Evolutionary conservation across 1,140 invertebrate species (phyloP), one percentile per base, ranked within the genome.

Genomic region (Papilio machaon): DNA sequence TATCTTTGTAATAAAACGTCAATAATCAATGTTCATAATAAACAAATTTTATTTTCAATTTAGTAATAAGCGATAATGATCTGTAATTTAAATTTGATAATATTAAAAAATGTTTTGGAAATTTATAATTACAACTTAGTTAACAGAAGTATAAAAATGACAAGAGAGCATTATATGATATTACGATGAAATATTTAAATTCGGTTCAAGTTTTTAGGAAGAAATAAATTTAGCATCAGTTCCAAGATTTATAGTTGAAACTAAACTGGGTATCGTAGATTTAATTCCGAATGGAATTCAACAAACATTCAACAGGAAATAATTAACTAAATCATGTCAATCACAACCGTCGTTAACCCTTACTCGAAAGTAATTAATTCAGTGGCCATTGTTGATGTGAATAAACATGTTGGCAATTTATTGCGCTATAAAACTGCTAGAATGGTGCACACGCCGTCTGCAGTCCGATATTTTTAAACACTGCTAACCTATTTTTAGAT

Each of bases 401-500:
- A 70, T 70, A 70, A 70, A 70, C 64, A 70, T 38, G 64, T 70
- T 70, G 64, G 64, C 64, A 70, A 76, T 76, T 76, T 76, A 76
- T 52, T 30, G 47, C n/a, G 43, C 74, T 76, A 76, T 76, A 76
- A 76, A 76, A 76, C 46, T 47, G 43, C 46, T 76, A 76, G 74
- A 76, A 76, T 52, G 47, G 43, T 76, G 43, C 46, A 15, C 74
- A 76, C 46, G 46, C 74, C n/a, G 11, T 76, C 74, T 76, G 43
- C 74, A 76, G 46, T 76, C 46, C 23, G 74, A 76, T 76, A 76
- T 76, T 47, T 52, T 76, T 76, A 54, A 76, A 76, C 74, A 76
- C n/a, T 47, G 74, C 74, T 76, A 76, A 76, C 74, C 74, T 76
- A 76, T 76, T 76, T 76, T 76, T 76, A 76, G 74, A 76, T 76